Base-by-base conservation (phyloP, 2,113 vertebrate genomes). In the Ictalurus furcatus region DNA sequence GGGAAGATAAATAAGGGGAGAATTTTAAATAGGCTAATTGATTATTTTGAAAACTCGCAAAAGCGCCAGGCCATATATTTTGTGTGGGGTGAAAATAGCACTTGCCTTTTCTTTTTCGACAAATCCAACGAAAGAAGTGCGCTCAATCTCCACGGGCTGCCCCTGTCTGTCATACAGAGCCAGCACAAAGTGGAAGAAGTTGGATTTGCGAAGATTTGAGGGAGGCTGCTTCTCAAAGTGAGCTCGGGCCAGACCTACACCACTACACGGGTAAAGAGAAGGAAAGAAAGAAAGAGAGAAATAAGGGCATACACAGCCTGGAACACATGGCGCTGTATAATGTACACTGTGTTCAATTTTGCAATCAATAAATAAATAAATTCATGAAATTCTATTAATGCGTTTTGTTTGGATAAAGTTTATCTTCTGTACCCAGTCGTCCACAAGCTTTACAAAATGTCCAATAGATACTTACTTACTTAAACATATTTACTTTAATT, bases 151-250 rank as follows among this genome's bases (percentile, higher is more conserved):
- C 97, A 99, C 98, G 37, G 98, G 98, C 95, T 99, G 98, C 89
- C 98, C 98, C 95, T 99, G 98, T 88, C 98, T 96, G 96, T 99
- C 98, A 93, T 99, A 99, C 85, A 99, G 95, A 89, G 98, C 98
- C 95, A 99, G 94, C 91, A 99, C 98, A 95, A 99, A 99, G 97
- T 99, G 98, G 96, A 99, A 99, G 96, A 99, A 99, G 97, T 99
- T 99, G 96, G 98, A 99, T 94, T 99, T 99, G 89, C 98, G 95
- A 93, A 99, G 97, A 95, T 99, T 99, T 94, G 98, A 98, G 85
- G 98, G 98, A 90, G 98, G 98, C 94, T 99, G 98, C 95, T 99
- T 99, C 97, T 99, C 98, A 94, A 99, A 99, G 96, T 99, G 98
- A 91, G 98, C 98, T 94, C 98, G 97, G 95, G 98, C 98, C 95